Evolutionary conservation across 37 sponge, comb jelly and placozoan species (phyloP), one percentile per base, ranked within the genome.

Genomic region (Haliclona indistincta): DNA sequence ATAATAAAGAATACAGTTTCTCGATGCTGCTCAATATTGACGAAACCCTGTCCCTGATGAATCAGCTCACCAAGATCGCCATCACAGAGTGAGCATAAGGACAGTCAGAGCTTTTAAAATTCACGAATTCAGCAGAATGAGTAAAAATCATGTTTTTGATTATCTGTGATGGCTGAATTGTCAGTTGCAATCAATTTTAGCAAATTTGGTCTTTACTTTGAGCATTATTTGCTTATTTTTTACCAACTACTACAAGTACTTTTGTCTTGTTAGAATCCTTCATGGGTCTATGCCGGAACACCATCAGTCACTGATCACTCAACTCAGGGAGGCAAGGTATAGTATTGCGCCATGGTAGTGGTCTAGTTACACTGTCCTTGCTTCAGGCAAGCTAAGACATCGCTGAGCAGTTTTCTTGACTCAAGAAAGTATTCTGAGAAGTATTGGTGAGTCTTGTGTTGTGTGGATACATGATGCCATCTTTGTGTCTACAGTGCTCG

Each of bases 41-140:
- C n/a, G 93, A 91, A 77, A 85, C 80, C 13, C 75, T 83, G 44
- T 71, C 71, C 20, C 84, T 91, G 19, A 91, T 91, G 81, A 78
- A 91, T 36, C 88, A 87, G 33, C 88, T 91, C 55, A 44, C 84
- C 43, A 73, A 82, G 43, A 61, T 87, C 17, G 84, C 86, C 23
- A 80, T 81, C 37, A 75, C 73, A 19, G 78, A 76, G 86, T 86
- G 47, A 77, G 83, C 17, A 36, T 15, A 40, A 4, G n/a, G n/a
- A n/a, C n/a, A n/a, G n/a, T n/a, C n/a, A n/a, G n/a, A n/a, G n/a
- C n/a, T n/a, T n/a, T n/a, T n/a, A n/a, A n/a, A n/a, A n/a, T n/a
- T n/a, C n/a, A n/a, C n/a, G n/a, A n/a, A n/a, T n/a, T n/a, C n/a
- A n/a, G n/a, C n/a, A n/a, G n/a, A n/a, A n/a, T n/a, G n/a, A n/a